Evolutionary conservation across 2,888 invertebrate species (phyloP), one percentile per base, ranked within the genome.

Genomic region (Chalcis sispes): DNA sequence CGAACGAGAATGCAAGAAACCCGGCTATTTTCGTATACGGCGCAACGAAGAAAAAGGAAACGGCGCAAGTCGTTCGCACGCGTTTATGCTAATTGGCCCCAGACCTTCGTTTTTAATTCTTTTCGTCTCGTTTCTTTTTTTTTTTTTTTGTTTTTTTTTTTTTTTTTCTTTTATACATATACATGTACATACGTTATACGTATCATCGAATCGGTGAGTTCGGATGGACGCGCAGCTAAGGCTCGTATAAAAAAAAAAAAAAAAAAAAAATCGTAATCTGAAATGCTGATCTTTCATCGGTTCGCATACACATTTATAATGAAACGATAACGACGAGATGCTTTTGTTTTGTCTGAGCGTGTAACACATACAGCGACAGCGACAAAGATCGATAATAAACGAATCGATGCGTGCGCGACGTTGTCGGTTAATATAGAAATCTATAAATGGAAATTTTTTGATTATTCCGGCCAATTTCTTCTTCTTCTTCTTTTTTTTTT

Each of bases 301-400:
- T 23, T 10, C 10, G 29, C 13, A 8, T 59, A 23, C 2, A 13
- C 27, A 18, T 46, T 8, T n/a, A 64, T 64, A 64, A 62, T 32
- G 50, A 64, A 50, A 46, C 48, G 42, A 18, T 10, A 18, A 15
- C 13, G 58, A 42, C 18, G 32, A 52, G 65, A 65, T 65, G 52
- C 65, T 50, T 65, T 50, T 65, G 65, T 48, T 62, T 62, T 25
- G 2, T 1, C 3, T 50, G 40, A 40, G 48, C n/a, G 62, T 8
- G 46, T 8, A 32, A n/a, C n/a, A n/a, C n/a, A n/a, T n/a, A n/a
- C n/a, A n/a, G n/a, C n/a, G n/a, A n/a, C n/a, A 10, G 46, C 46
- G n/a, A 46, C 48, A 18, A n/a, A n/a, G 48, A 64, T 64, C 62
- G 62, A 64, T 64, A 64, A 64, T 64, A 46, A 62, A 46, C 62